A percentile compares a stretch with the other conserved stretches of the same genome.
These are phyloP conservation scores for Isaurus tuberculatus DNA, from an alignment of 92 coral and sea anemone genomes.

Conservation along the genomic window DNA sequence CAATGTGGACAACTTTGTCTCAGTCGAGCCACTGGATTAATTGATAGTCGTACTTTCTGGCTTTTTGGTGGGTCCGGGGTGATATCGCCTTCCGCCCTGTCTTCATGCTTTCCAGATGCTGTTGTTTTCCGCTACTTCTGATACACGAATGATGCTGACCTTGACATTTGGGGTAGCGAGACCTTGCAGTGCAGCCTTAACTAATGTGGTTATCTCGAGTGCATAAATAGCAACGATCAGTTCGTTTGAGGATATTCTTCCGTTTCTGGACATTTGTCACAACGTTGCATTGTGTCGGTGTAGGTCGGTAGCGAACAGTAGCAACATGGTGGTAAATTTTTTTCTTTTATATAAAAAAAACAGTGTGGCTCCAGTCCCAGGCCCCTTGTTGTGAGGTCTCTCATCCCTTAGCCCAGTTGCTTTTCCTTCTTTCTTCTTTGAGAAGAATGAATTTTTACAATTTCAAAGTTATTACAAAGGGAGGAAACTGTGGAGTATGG, in stretches of 20 bases:
- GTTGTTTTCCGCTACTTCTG: not conserved
- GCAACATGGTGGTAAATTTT: not conserved
- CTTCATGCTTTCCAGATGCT: not conserved
- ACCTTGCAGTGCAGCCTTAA: conserved; percentile 35
- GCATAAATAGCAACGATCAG: conserved; percentile 55
- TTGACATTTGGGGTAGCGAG: conserved; percentile 52
- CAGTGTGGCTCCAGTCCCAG: not conserved
- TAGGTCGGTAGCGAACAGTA: conserved; percentile 48
- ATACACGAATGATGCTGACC: conserved; percentile 36
- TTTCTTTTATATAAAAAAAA: not conserved
- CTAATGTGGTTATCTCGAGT: conserved; percentile 49
- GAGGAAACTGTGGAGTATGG: too few species aligned
- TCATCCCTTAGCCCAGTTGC: conserved; percentile 1
- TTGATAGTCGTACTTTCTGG: not conserved
- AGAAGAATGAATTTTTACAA: too few species aligned
- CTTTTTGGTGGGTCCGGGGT: conserved; percentile 6
- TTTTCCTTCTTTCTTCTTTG: not conserved
- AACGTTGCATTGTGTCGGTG: conserved; percentile 44
- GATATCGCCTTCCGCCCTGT: not conserved
- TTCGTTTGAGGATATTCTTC: conserved; percentile 40
- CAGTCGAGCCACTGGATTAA: not conserved
- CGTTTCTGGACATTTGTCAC: conserved; percentile 47
- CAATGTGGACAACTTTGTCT: not conserved
- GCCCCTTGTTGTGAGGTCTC: conserved; percentile 7
- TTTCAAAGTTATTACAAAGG: too few species aligned